Base-by-base conservation (phyloP, 2,888 invertebrate genomes). In the Spodoptera littoralis region DNA sequence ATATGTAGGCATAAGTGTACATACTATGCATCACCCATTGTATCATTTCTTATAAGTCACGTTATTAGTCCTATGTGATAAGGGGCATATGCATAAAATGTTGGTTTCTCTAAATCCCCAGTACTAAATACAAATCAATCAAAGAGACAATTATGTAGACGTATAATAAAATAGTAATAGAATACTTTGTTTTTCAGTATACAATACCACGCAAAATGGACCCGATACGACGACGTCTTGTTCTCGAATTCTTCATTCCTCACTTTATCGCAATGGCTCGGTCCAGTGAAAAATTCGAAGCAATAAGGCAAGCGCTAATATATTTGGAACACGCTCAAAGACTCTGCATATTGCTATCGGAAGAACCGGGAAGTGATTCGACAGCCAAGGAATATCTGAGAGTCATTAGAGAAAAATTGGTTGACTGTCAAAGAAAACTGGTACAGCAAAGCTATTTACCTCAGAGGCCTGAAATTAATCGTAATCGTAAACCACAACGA, bases 181-280 rank as follows among this genome's bases (percentile, higher is more conserved):
- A 53, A 1, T 8, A n/a, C 9, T 36, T 44, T 55, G 56, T 44
- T 56, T 91, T 90, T 45, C 88, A 95, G 95, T 86, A 90, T 64
- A 89, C 90, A 66, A 62, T 95, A 64, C 93, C 93, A 30, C 53
- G 84, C 9, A 92, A 90, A 82, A 87, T 97, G 85, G 96, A 96
- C 60, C 84, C 95, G 2, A 92, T 96, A 65, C 95, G 97, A 54
- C 93, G 96, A 51, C 94, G 96, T n/a, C 88, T 95, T 59, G 92
- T 97, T 1, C 87, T 97, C 0, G 96, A 96, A 82, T 96, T 97
- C 80, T 97, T 98, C 78, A 96, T 97, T 53, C 93, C 96, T 18
- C 97, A 97, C 80, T 96, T 97, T 78, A 95, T 97, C 43, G 95
- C 96, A 56, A 97, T 97, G 95, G 96, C 97, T 0, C 95, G 96